Evolutionary conservation across 2,797 vertebrate genomes (phyloP).

Genomic region (Tympanoctomys barrerae): DNA sequence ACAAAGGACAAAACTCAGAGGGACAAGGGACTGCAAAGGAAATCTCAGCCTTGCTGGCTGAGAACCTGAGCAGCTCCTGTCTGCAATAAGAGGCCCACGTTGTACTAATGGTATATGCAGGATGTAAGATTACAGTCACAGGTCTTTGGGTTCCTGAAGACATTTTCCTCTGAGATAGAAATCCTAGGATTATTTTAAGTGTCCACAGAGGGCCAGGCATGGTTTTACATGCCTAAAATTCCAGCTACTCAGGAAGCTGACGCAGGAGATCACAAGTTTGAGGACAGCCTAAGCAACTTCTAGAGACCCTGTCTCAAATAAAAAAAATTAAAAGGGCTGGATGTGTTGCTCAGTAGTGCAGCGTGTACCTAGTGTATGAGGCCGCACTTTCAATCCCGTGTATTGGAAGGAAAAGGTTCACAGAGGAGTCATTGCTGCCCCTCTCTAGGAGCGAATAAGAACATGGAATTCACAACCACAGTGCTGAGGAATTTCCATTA

Average conservation of each 20-base stretch:
- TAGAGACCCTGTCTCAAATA: background rate
- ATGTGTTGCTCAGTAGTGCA: background rate
- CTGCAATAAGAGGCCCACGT: background rate
- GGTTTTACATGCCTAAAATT: background rate
- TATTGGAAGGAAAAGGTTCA: background rate
- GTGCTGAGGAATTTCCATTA: slow-evolving; percentile 4
- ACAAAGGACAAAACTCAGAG: background rate
- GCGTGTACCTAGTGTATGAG: background rate
- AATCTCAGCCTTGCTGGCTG: background rate
- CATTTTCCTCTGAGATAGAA: background rate
- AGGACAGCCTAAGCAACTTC: background rate
- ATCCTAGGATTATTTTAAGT: background rate
- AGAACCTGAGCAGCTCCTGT: background rate
- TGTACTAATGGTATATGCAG: fast-evolving
- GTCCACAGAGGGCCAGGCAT: background rate
- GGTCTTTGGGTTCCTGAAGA: background rate
- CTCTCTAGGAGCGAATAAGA: slow-evolving; percentile 29
- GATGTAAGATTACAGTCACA: background rate
- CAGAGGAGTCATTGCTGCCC: background rate
- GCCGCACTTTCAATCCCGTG: background rate
- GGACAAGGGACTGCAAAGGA: background rate
- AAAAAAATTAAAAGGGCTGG: background rate
- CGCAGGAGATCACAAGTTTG: background rate
- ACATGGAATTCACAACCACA: slow-evolving; percentile 44
- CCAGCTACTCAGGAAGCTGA: background rate